These are phyloP conservation scores for Synanceia verrucosa DNA, from an alignment of 2,797 vertebrate genomes.

Conservation along the genomic window DNA sequence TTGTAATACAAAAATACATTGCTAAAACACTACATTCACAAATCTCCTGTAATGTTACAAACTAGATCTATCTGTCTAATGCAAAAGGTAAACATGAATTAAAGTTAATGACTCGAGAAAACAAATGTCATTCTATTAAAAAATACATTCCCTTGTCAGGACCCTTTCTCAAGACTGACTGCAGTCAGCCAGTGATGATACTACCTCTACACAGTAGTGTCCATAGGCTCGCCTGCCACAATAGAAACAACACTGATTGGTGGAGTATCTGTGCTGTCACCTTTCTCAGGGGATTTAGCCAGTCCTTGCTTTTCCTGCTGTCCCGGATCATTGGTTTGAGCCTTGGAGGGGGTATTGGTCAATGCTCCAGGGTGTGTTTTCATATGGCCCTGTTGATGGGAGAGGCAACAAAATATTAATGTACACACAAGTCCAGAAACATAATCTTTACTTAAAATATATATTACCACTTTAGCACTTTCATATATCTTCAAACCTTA, in stretches of 20 bases:
- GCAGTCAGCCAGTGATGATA: slow-evolving; percentile 39
- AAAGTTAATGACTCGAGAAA: slow-evolving; percentile 63
- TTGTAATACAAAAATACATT: slow-evolving; percentile 71
- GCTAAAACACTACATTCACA: slow-evolving; percentile 72
- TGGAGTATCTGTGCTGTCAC: slow-evolving; percentile 52
- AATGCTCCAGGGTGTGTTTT: slow-evolving; percentile 81
- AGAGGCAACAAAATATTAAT: slow-evolving; percentile 18
- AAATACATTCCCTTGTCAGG: slow-evolving; percentile 80
- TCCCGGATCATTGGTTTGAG: slow-evolving; percentile 69
- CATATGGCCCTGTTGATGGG: slow-evolving; percentile 83
- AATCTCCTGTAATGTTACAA: slow-evolving; percentile 52
- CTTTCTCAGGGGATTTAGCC: slow-evolving; percentile 69
- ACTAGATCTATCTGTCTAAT: slow-evolving; percentile 62
- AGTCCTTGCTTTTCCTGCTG: slow-evolving; percentile 65
- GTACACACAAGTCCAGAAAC: not conserved
- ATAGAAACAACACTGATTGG: slow-evolving; percentile 45
- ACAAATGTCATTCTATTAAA: slow-evolving; percentile 66
- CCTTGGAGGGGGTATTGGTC: slow-evolving; percentile 66
- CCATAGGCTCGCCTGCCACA: slow-evolving; percentile 53
- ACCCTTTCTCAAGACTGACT: slow-evolving; percentile 65
- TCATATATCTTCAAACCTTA: slow-evolving; percentile 42
- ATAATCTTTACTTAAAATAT: not conserved
- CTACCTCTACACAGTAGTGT: slow-evolving; percentile 64
- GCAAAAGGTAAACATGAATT: slow-evolving; percentile 66
- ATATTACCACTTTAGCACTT: not conserved